Evolutionary conservation across 2,888 invertebrate genomes (phyloP), one percentile per base, ranked within the genome.

Genomic region (Sinhomidia bicolor): DNA sequence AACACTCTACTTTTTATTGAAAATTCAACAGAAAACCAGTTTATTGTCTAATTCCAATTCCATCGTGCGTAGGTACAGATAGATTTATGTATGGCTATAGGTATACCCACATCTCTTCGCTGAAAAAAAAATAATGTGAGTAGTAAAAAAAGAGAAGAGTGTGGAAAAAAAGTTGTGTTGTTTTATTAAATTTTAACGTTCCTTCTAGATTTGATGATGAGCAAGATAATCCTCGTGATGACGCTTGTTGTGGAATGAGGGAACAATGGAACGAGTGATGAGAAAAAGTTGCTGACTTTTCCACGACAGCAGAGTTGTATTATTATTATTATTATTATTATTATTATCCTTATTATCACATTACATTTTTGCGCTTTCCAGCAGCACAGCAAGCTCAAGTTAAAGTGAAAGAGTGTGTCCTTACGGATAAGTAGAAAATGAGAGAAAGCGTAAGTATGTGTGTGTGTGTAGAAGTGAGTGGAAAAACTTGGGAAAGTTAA

Each of bases 261-360:
- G 44, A 44, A 71, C 14, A 71, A 41, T 10, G 10, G 23, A 29
- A 29, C 6, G 68, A 32, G 41, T 71, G 71, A 71, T 71, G 71
- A 41, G n/a, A 44, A 14, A 71, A 71, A 44, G 71, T 71, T 71
- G 36, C 23, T 23, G 71, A 71, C 71, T 68, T 71, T 71, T 71
- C 71, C 12, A 12, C 6, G 41, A 71, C 44, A 71, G 41, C 44
- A 44, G 23, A n/a, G n/a, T n/a, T n/a, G n/a, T 12, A 71, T 71
- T 71, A 71, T 71, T 41, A 41, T 71, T 41, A 23, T 44, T 71
- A 41, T 71, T 71, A 44, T 44, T 44, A 44, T n/a, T 12, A 71
- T 71, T 71, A 71, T 71, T 41, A 41, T 71, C 44, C 41, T 44
- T 71, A 41, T 71, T 71, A 44, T 44, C 71, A 44, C 71, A 71